Base-by-base conservation (phyloP, 1,140 invertebrate genomes). In the Hermetia illucens region DNA sequence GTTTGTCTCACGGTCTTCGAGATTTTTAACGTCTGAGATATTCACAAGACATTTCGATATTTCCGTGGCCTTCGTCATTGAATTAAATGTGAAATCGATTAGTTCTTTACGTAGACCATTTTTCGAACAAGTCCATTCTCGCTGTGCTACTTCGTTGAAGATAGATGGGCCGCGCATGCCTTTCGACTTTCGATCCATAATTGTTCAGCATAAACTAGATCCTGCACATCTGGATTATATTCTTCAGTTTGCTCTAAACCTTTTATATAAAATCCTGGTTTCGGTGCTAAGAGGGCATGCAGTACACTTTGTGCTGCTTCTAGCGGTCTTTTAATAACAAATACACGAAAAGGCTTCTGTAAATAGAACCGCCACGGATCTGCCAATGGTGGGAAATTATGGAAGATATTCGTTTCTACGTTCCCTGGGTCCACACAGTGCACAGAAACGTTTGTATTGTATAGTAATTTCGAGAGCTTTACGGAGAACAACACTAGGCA, bases 381-480 rank as follows among this genome's bases (percentile, higher is more conserved):
- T 27, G 40, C 45, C 16, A 56, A 33, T n/a, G 41, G 45, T 19
- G 55, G 54, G 43, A 55, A 62, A 38, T 60, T 37, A 20, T 58
- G 42, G 40, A 47, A 59, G 29, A 64, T 54, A 2, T 34, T 15
- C 3, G 60, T 62, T 43, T 63, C 55, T 5, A 52, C 50, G 33
- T 61, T 61, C 27, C 62, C 62, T 17, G 62, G 62, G 45, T 64
- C 50, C n/a, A 52, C 61, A 37, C 51, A 51, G 35, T 58, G 53
- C 16, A 56, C 49, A 12, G 51, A 44, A 22, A 62, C 43, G 27
- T 53, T 54, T 33, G 55, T 50, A 34, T 46, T 54, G 5, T 13
- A 8, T 21, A 57, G 38, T 34, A 38, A 44, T 40, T 56, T 49
- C 9, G 50, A 36, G 30, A 58, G 46, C 35, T 51, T 42, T n/a